Conservation (phyloP, 2,113 vertebrate genomes). For the Pterophyllum scalare region DNA sequence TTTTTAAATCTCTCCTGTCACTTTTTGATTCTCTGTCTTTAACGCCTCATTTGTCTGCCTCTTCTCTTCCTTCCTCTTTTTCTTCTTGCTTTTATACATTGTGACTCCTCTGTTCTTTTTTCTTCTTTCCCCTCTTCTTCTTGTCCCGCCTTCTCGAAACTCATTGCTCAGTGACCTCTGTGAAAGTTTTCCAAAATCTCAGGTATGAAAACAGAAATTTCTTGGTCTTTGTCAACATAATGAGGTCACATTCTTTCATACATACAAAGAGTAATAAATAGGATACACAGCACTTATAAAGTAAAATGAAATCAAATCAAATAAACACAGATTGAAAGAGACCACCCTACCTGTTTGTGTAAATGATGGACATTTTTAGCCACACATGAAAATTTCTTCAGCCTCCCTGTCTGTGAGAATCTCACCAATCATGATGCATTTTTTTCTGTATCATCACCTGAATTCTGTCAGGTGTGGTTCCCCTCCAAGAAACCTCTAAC, state of each 20-base stretch:
- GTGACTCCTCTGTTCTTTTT: rapidly evolving
- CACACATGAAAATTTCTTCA: neutral
- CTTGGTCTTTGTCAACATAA: neutral
- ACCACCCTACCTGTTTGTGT: neutral
- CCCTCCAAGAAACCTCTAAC: neutral
- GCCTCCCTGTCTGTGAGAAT: no score
- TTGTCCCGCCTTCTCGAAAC: neutral
- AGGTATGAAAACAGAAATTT: constrained; percentile 23
- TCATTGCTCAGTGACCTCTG: constrained; percentile 39
- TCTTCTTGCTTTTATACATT: neutral
- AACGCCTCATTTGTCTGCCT: neutral
- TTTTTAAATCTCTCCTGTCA: neutral
- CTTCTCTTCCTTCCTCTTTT: neutral
- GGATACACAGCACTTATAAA: neutral
- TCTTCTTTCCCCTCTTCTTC: neutral
- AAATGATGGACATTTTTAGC: neutral
- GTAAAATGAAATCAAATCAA: neutral
- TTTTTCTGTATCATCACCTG: neutral
- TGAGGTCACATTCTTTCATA: constrained; percentile 49
- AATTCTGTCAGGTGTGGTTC: constrained; percentile 26
- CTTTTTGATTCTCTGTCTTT: neutral
- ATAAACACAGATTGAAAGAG: neutral
- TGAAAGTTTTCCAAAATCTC: constrained; percentile 57
- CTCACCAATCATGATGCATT: neutral
- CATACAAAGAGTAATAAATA: neutral